phyloP scores from a whole-genome alignment of 2,888 invertebrate genomes.

The Watsonalla binaria region DNA sequence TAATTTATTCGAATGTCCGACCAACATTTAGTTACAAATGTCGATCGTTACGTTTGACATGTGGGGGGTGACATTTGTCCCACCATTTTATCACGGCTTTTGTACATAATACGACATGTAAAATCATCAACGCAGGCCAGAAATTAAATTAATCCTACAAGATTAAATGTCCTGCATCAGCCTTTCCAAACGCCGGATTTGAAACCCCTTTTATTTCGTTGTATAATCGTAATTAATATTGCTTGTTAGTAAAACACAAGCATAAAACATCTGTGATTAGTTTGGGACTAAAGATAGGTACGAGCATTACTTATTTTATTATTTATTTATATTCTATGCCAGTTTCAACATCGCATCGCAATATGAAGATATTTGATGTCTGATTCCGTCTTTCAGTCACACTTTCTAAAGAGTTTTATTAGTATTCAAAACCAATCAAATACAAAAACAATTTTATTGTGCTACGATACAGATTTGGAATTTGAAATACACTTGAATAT shows the following conservation, averaged over 20 bases:
- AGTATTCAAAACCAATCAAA: no score
- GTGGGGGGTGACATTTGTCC: constrained; percentile 22
- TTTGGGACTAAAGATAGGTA: no score
- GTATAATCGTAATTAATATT: neutral
- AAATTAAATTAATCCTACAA: constrained; percentile 29
- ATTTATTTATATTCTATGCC: no score
- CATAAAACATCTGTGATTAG: no score
- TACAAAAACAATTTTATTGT: no score
- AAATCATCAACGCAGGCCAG: constrained; percentile 35
- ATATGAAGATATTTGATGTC: no score
- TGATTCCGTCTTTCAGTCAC: no score
- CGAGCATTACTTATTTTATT: no score
- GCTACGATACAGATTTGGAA: no score
- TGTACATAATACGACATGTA: constrained; percentile 30
- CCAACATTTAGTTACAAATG: constrained; percentile 28
- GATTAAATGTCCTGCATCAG: constrained; percentile 24
- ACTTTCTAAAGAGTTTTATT: no score
- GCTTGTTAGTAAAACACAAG: neutral
- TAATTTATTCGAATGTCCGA: constrained; percentile 21
- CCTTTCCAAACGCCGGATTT: neutral
- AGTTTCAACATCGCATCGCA: no score
- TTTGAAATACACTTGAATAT: no score
- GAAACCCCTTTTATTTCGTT: neutral
- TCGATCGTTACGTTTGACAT: constrained; percentile 26
- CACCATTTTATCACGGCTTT: constrained; percentile 38